phyloP scores from a whole-genome alignment of 1,140 invertebrate species.

The Ceratina japonica region DNA sequence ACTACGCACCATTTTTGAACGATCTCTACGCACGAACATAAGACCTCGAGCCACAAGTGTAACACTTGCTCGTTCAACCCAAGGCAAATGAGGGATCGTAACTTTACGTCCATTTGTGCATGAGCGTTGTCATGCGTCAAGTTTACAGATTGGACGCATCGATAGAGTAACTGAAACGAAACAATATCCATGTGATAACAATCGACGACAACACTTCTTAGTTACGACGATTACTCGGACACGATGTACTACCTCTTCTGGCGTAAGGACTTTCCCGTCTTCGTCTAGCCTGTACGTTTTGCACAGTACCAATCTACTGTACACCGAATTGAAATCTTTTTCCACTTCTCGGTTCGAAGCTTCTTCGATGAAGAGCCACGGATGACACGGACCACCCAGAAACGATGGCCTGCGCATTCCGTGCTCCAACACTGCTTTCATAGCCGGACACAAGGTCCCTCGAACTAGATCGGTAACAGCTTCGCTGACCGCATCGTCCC shows the following conservation, averaged over 20 bases:
- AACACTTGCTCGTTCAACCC: constrained; percentile 98
- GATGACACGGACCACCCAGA: constrained; percentile 94
- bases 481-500: constrained; percentile 98
- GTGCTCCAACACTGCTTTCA: constrained; percentile 97
- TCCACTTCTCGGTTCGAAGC: constrained; percentile 97
- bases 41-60: constrained; percentile 98
- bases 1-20: constrained; percentile 94
- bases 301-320: constrained; percentile 97
- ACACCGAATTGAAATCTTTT: constrained; percentile 98
- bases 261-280: constrained; percentile 98
- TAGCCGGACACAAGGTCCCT: constrained; percentile 94
- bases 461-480: constrained; percentile 97
- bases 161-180: constrained; percentile 87
- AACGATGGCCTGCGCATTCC: constrained; percentile 95
- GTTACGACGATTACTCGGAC: too few relatives aligned
- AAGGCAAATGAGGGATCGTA: constrained; percentile 96
- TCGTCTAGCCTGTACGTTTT: constrained; percentile 99
- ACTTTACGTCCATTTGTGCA: constrained; percentile 98
- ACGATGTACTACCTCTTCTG: constrained; percentile 90
- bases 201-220: too few relatives aligned
- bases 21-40: constrained; percentile 96
- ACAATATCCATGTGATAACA: background rate
- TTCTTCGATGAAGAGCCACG: constrained; percentile 99
- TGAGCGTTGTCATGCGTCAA: constrained; percentile 96
- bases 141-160: constrained; percentile 97